Evolutionary conservation across 2,113 vertebrate genomes (phyloP).

Genomic region (Rhipidura dahli): DNA sequence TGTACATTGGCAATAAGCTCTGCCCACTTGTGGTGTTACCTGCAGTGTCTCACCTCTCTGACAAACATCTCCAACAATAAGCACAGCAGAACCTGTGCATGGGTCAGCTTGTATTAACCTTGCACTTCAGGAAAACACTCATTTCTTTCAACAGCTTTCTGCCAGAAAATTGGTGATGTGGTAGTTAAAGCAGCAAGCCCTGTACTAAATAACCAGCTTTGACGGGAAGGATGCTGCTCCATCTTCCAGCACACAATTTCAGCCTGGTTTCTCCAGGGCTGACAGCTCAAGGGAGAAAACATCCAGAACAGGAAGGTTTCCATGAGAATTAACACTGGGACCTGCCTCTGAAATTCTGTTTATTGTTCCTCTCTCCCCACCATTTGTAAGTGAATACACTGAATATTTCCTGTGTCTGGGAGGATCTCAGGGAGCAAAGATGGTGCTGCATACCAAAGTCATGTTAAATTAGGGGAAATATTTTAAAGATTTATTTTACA

Average conservation of each 20-base stretch:
- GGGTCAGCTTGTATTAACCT: background rate
- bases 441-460: background rate
- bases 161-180: background rate
- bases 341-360: background rate
- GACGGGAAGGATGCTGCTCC: background rate
- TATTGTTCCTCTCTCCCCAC: background rate
- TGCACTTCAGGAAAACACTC: background rate
- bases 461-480: background rate
- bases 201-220: background rate
- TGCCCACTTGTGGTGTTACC: background rate
- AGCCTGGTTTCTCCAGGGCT: background rate
- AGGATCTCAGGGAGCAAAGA: background rate
- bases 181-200: background rate
- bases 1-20: background rate
- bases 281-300: background rate
- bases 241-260: background rate
- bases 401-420: background rate
- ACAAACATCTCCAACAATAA: background rate
- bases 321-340: background rate
- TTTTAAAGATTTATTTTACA: background rate
- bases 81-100: background rate
- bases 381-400: fast-evolving
- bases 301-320: background rate
- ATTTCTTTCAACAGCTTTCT: background rate
- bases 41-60: background rate